Percentiles rank a stretch among this genome's conserved stretches.
phyloP scores from a whole-genome alignment of 2,797 vertebrate species.

The Sciurus vulgaris region DNA sequence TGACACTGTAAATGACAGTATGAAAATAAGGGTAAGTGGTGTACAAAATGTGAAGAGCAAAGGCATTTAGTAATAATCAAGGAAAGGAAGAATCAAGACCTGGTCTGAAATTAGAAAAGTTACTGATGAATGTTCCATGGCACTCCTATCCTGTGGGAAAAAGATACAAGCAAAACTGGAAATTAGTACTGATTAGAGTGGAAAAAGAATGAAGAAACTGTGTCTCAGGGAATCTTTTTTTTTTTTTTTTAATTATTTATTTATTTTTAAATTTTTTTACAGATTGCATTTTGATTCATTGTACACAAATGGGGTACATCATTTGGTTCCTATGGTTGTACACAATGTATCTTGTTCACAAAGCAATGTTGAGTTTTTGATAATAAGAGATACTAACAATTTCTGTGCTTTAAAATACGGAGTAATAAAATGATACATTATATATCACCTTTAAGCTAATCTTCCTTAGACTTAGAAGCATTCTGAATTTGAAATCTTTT shows the following conservation, averaged over 20 bases:
- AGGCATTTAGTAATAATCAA: not conserved
- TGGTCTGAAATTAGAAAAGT: not conserved
- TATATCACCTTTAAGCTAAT: not conserved
- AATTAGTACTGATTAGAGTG: not conserved
- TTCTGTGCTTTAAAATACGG: constrained; percentile 26
- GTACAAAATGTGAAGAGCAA: not conserved
- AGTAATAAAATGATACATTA: not conserved
- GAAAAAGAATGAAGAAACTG: not conserved
- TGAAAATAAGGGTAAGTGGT: not conserved
- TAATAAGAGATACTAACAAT: constrained; percentile 19
- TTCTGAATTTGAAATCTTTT: not conserved
- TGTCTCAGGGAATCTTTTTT: not conserved
- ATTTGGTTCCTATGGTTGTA: too few relatives aligned
- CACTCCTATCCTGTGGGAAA: not conserved
- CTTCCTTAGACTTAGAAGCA: not conserved
- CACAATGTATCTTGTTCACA: not conserved
- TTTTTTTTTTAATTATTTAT: too few relatives aligned
- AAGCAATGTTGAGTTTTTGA: constrained; percentile 1
- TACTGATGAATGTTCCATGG: constrained; percentile 1
- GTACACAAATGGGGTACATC: too few relatives aligned
- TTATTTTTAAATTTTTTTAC: too few relatives aligned
- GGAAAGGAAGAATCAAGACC: not conserved
- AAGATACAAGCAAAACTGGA: not conserved
- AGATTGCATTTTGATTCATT: too few relatives aligned
- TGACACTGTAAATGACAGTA: not conserved